A percentile compares a stretch with the other conserved stretches of the same genome.
phyloP scores from a whole-genome alignment of 2,888 invertebrate genomes.

The Ophioninae sp. region DNA sequence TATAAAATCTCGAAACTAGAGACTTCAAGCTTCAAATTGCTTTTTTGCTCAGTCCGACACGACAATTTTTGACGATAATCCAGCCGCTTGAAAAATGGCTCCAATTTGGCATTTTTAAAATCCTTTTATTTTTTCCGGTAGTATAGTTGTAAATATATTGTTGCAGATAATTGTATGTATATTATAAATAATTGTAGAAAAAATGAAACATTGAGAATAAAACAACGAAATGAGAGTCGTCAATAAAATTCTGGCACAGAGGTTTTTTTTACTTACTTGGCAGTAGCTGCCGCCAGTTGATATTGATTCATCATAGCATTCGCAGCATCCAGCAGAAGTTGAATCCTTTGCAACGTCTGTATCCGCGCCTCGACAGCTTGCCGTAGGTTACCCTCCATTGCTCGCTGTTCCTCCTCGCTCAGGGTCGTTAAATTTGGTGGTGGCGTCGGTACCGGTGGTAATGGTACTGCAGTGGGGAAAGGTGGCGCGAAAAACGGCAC shows the following conservation, averaged over 20 bases:
- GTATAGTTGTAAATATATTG: too few relatives aligned
- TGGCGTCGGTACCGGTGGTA: constrained; percentile 89
- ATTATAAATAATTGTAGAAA: too few relatives aligned
- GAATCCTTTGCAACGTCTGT: constrained; percentile 91
- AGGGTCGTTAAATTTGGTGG: constrained; percentile 89
- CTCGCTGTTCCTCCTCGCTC: constrained; percentile 90
- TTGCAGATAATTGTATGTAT: too few relatives aligned
- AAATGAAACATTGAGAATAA: not conserved
- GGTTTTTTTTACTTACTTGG: constrained; percentile 72
- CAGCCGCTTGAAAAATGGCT: too few relatives aligned
- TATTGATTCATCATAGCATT: constrained; percentile 97
- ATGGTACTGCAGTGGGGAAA: constrained; percentile 82
- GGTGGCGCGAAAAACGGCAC: constrained; percentile 82
- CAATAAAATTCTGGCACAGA: not conserved
- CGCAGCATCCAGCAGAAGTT: constrained; percentile 95
- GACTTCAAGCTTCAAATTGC: too few relatives aligned
- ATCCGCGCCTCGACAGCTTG: constrained; percentile 95
- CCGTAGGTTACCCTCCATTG: constrained; percentile 94
- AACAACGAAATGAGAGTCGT: not conserved
- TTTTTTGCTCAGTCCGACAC: too few relatives aligned
- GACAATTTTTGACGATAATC: too few relatives aligned
- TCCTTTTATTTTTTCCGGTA: too few relatives aligned
- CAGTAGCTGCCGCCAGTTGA: constrained; percentile 85
- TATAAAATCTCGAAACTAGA: too few relatives aligned
- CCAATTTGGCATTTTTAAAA: too few relatives aligned